Percentiles rank a stretch among this genome's conserved stretches.
Conservation (phyloP, 2,888 invertebrate genomes). For the Acanthococcus lagerstroemiae region DNA sequence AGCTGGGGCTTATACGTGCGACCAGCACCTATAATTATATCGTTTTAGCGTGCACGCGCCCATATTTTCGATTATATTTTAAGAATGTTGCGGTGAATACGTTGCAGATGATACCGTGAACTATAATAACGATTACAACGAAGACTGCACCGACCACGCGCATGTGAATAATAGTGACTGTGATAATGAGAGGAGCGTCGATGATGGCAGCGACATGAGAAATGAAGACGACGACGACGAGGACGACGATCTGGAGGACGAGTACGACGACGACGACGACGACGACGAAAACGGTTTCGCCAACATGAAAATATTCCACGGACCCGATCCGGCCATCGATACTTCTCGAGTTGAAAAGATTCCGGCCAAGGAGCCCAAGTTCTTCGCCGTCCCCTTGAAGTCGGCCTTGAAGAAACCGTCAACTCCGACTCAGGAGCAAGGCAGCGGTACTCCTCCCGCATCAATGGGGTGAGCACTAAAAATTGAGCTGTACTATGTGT, state of each 20-base stretch:
- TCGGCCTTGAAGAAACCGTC: slow-evolving; percentile 78
- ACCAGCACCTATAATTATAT: too few species aligned
- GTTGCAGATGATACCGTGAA: background rate
- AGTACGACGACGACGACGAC: slow-evolving; percentile 48
- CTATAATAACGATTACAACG: background rate
- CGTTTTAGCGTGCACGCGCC: too few species aligned
- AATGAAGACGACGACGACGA: slow-evolving; percentile 30
- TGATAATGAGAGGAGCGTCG: background rate
- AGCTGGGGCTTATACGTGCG: too few species aligned
- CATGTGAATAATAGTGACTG: slow-evolving; percentile 6
- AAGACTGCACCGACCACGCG: background rate
- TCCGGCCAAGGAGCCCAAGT: slow-evolving; percentile 83
- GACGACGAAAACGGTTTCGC: slow-evolving; percentile 45
- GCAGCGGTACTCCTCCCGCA: slow-evolving; percentile 13
- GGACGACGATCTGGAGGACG: slow-evolving; percentile 43
- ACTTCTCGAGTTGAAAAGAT: slow-evolving; percentile 81
- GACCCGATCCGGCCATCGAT: slow-evolving; percentile 60
- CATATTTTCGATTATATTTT: too few species aligned
- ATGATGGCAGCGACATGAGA: slow-evolving; percentile 23
- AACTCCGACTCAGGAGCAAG: slow-evolving; percentile 61
- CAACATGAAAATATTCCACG: slow-evolving; percentile 48
- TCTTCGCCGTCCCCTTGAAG: slow-evolving; percentile 83
- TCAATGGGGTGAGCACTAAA: background rate
- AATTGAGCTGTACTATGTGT: too few species aligned
- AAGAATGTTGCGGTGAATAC: too few species aligned